Evolutionary conservation across 2,888 invertebrate species (phyloP), one percentile per base, ranked within the genome.

Genomic region (Lasioglossum leucozonium): DNA sequence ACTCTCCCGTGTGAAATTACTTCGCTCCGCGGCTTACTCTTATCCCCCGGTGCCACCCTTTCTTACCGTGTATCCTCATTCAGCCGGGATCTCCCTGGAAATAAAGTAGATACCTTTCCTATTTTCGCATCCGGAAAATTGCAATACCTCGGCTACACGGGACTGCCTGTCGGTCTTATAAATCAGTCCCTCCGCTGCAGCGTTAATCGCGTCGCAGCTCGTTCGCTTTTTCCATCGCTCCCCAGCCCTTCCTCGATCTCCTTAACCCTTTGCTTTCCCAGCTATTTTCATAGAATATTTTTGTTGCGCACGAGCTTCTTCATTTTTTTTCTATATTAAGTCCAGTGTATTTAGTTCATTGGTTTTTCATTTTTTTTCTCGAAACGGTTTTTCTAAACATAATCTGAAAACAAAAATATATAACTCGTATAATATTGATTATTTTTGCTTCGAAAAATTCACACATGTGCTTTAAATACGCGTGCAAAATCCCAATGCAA

Each of bases 21-120:
- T 95, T 94, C 91, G 94, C 94, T 93, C 91, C 93, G 94, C 92
- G 95, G 94, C 94, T 95, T 94, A 94, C 93, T 93, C 94, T 93
- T 93, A 93, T 93, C 93, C 93, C 92, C 91, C 87, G 83, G 87
- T 81, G 86, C 88, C 91, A 88, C 91, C 91, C 89, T 88, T 92
- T 93, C 92, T 88, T 88, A 91, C 91, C 92, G 94, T 94, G 93
- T 93, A 94, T 94, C 93, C 94, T 94, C 94, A 93, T 94, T 94
- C 94, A 89, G 91, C 89, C 82, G 91, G 92, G 92, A 93, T 93
- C 93, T 91, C 88, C 91, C 90, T 92, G 93, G 91, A 93, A 94
- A 94, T 94, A 94, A 94, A 95, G 94, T 94, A 93, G 93, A 94
- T 93, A 93, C 93, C 93, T 93, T 93, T 94, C 93, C 93, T 94